These are phyloP conservation scores for Nomada flava DNA, from an alignment of 2,888 invertebrate genomes.

Conservation along the genomic window DNA sequence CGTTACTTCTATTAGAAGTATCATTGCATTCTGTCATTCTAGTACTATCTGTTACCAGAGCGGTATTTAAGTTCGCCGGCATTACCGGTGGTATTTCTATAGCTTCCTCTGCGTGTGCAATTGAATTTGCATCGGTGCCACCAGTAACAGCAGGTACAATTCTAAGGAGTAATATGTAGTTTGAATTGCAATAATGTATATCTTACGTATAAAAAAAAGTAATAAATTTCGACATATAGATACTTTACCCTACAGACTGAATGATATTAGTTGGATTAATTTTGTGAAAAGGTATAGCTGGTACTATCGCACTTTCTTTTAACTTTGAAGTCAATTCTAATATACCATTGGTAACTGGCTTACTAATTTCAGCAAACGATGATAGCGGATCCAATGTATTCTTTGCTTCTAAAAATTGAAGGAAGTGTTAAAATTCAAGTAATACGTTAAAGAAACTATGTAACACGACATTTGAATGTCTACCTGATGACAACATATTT, in stretches of 20 bases:
- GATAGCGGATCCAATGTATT: constrained; percentile 68
- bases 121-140: constrained; percentile 84
- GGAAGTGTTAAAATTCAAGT: not conserved
- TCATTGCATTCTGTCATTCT: constrained; percentile 52
- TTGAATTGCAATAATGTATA: not conserved
- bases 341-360: constrained; percentile 79
- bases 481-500: constrained; percentile 71
- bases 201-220: not conserved
- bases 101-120: constrained; percentile 90
- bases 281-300: constrained; percentile 81
- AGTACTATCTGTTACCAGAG: constrained; percentile 71
- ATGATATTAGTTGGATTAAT: constrained; percentile 79
- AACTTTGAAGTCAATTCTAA: constrained; percentile 82
- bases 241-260: constrained; percentile 78
- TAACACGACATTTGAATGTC: constrained; percentile 15
- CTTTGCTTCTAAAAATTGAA: constrained; percentile 45
- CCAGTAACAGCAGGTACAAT: constrained; percentile 74
- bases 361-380: constrained; percentile 79
- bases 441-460: not conserved
- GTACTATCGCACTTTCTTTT: constrained; percentile 81
- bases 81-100: constrained; percentile 88
- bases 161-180: constrained; percentile 38
- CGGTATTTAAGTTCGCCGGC: constrained; percentile 74
- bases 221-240: not conserved
- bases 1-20: constrained; percentile 40